These are phyloP conservation scores for Lacanobia wlatinum DNA, from an alignment of 2,888 invertebrate species.

Conservation along the genomic window DNA sequence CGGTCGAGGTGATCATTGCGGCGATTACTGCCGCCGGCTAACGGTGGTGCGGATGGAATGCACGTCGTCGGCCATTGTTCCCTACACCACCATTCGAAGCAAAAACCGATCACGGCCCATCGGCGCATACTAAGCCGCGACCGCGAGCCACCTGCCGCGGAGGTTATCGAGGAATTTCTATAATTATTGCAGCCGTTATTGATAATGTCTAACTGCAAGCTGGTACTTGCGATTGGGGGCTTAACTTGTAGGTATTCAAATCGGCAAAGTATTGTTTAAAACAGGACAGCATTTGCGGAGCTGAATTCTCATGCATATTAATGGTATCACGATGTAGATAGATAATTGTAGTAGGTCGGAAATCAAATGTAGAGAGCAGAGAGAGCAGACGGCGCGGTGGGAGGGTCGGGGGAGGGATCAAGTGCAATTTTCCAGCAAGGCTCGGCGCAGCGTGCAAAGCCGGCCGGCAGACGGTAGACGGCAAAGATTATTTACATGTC, in stretches of 20 bases:
- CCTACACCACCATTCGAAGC: constrained; percentile 72
- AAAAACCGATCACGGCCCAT: constrained; percentile 82
- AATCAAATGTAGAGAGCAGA: constrained; percentile 75
- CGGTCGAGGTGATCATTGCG: constrained; percentile 74
- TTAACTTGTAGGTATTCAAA: constrained; percentile 55
- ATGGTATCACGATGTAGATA: constrained; percentile 62
- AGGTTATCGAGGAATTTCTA: constrained; percentile 60
- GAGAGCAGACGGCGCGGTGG: constrained; percentile 69
- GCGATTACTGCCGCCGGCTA: constrained; percentile 81
- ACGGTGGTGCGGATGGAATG: constrained; percentile 87
- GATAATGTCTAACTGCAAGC: constrained; percentile 36
- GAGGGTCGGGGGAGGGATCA: constrained; percentile 73
- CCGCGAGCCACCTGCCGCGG: constrained; percentile 76
- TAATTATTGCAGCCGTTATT: constrained; percentile 53
- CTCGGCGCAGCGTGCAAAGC: constrained; percentile 67
- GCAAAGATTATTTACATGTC: constrained; percentile 70
- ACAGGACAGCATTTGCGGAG: constrained; percentile 31
- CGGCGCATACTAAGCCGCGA: constrained; percentile 79
- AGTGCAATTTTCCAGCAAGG: constrained; percentile 84
- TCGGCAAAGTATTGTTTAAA: constrained; percentile 48
- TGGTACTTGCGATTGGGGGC: constrained; percentile 18
- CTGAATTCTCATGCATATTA: constrained; percentile 68
- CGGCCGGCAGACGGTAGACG: constrained; percentile 61
- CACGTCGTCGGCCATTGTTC: constrained; percentile 85
- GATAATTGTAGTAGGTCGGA: constrained; percentile 75